phyloP scores from a whole-genome alignment of 2,113 vertebrate genomes.

The Psettodes erumei region DNA sequence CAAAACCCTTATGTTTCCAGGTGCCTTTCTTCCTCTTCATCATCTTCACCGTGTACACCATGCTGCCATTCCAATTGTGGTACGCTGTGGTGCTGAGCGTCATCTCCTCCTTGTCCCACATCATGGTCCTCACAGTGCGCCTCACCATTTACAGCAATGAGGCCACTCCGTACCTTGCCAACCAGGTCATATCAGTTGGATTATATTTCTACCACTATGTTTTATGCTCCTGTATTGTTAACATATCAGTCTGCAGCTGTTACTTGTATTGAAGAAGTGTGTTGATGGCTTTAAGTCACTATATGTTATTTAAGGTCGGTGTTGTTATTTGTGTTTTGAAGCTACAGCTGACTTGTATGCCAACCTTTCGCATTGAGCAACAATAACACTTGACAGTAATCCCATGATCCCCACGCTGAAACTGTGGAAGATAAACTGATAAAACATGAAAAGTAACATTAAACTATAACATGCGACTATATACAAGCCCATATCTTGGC shows the following conservation, averaged over 20 bases:
- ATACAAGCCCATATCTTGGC: not conserved
- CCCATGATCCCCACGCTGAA: not conserved
- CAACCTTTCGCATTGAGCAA: not conserved
- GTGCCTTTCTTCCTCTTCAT: constrained; percentile 96
- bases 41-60: constrained; percentile 93
- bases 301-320: not conserved
- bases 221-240: not conserved
- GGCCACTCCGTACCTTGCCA: constrained; percentile 27
- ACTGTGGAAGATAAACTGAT: not conserved
- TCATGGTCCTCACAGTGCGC: constrained; percentile 82
- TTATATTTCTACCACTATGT: not conserved
- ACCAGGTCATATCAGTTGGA: constrained; percentile 83
- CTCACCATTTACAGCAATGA: constrained; percentile 40
- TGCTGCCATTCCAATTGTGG: constrained; percentile 91
- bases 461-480: not conserved
- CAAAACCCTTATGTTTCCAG: constrained; percentile 72
- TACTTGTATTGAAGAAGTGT: not conserved
- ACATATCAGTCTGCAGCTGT: not conserved
- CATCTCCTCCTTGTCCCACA: constrained; percentile 88
- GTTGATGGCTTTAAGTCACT: not conserved
- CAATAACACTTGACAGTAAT: not conserved
- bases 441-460: not conserved
- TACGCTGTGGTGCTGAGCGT: constrained; percentile 85
- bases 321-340: not conserved
- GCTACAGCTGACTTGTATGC: not conserved